These are phyloP conservation scores for Otus sunia DNA, from an alignment of 2,113 vertebrate species.

Conservation along the genomic window DNA sequence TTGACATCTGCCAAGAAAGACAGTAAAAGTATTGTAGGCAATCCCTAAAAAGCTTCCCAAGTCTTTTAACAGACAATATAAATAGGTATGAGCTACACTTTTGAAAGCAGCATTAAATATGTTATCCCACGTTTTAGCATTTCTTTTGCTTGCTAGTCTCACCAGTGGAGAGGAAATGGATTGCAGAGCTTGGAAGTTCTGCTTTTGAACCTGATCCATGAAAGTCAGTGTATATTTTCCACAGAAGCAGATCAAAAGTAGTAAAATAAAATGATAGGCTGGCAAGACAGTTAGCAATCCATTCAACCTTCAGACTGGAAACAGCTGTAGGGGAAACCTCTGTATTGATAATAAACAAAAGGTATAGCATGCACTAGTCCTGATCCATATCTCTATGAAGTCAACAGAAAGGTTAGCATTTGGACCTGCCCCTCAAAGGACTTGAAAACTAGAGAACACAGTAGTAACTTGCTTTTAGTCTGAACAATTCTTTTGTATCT, in stretches of 20 bases:
- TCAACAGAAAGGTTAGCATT: not conserved
- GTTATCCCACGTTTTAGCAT: not conserved
- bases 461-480: not conserved
- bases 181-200: not conserved
- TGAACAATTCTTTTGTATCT: not conserved
- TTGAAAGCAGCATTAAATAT: not conserved
- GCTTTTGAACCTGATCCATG: not conserved
- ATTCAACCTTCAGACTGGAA: not conserved
- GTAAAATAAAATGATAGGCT: not conserved
- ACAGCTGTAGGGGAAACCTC: not conserved
- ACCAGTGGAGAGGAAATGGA: not conserved
- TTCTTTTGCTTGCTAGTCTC: not conserved
- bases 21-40: not conserved
- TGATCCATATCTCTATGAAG: not conserved
- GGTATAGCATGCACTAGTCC: not conserved
- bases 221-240: not conserved
- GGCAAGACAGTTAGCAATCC: not conserved
- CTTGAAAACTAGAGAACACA: not conserved
- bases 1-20: not conserved
- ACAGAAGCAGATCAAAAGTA: not conserved
- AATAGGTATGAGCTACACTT: not conserved
- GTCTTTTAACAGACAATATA: not conserved
- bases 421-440: not conserved
- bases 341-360: not conserved
- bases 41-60: not conserved